These are phyloP conservation scores for Sylvilagus floridanus DNA, from an alignment of 2,797 vertebrate genomes.

Conservation along the genomic window DNA sequence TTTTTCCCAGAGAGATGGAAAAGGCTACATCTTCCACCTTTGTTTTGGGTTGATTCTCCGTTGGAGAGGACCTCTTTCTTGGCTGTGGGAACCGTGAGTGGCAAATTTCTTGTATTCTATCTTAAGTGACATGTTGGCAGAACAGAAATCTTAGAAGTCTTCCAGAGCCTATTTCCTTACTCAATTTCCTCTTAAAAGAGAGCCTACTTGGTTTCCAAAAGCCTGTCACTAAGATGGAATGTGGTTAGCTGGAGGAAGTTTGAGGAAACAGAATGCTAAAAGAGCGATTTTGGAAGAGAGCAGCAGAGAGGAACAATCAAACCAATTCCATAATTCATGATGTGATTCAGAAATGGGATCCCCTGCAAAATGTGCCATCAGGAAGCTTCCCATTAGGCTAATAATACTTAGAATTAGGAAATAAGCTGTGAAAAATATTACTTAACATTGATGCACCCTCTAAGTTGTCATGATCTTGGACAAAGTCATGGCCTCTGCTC, in stretches of 20 bases:
- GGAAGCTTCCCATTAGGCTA: neutral
- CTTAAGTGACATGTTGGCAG: neutral
- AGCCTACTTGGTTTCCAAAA: slow-evolving; percentile 31
- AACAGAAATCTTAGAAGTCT: neutral
- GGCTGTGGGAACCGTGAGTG: neutral
- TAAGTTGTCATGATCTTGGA: neutral
- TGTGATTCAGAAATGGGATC: neutral
- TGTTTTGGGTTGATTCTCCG: neutral
- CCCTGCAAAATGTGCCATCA: neutral
- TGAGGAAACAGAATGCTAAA: neutral
- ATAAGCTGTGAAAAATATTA: neutral
- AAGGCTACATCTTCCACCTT: neutral
- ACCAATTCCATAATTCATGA: slow-evolving; percentile 23
- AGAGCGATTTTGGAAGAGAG: neutral
- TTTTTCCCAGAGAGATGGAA: neutral
- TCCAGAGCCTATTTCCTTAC: neutral
- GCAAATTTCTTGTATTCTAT: neutral
- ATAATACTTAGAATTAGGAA: neutral
- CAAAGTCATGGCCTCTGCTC: neutral
- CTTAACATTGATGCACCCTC: neutral
- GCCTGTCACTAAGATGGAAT: neutral
- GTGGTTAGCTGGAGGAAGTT: neutral
- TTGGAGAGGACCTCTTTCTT: neutral
- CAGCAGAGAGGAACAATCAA: neutral
- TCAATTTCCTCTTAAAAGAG: slow-evolving; percentile 35